phyloP scores from a whole-genome alignment of 2,113 vertebrate species.

The Gallinago media region DNA sequence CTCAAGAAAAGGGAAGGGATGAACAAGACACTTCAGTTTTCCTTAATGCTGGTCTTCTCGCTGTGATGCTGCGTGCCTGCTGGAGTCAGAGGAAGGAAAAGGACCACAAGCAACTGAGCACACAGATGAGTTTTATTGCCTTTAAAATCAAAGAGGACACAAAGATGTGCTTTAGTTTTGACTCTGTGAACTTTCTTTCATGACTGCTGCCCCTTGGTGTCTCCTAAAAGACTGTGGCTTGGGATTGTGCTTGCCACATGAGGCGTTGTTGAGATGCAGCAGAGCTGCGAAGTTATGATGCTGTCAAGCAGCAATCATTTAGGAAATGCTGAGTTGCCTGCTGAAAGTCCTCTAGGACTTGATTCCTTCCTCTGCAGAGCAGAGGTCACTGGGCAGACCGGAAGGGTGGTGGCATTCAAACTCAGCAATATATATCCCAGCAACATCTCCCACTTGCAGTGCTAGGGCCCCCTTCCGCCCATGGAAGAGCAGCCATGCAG shows the following conservation, averaged over 20 bases:
- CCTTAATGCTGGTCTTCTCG: not conserved
- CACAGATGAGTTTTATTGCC: not conserved
- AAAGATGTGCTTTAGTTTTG: not conserved
- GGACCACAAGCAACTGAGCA: not conserved
- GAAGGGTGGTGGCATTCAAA: not conserved
- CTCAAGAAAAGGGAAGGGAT: not conserved
- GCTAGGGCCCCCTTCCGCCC: not conserved
- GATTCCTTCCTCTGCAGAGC: not conserved
- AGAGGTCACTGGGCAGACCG: not conserved
- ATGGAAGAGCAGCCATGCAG: not conserved
- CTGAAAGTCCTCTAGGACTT: not conserved
- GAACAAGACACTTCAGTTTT: not conserved
- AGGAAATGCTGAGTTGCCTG: not conserved
- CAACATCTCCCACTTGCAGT: not conserved
- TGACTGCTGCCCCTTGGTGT: not conserved
- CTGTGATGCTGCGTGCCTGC: not conserved
- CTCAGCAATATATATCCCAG: not conserved
- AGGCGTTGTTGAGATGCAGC: not conserved
- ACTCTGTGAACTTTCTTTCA: not conserved
- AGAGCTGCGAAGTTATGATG: not conserved
- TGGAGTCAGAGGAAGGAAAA: not conserved
- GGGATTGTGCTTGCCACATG: not conserved
- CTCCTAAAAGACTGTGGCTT: not conserved
- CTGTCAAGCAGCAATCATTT: not conserved
- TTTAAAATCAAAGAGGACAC: not conserved